Base-by-base conservation (phyloP, 92 coral and sea anemone genomes). In the Phenganax marumi region DNA sequence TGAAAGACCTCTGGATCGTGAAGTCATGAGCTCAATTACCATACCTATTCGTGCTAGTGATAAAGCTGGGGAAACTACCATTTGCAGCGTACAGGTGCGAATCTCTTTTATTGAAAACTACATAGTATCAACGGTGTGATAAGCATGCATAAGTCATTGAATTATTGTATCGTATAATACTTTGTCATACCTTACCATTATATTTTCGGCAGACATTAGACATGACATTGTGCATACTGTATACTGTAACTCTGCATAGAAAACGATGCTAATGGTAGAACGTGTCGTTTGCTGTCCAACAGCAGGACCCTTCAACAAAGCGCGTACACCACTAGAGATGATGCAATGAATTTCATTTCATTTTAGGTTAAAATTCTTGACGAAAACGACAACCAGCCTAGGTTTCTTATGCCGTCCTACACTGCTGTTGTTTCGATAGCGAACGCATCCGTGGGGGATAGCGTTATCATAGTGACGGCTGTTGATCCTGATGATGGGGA, bases 331-430 rank as follows among this genome's bases (percentile, higher is more conserved):
- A 21, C 21, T 14, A 14, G 3, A 14, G 22, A 12, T 65, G 18
- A 65, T 24, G 6, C 8, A 25, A 19, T 25, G 17, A 25, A 9
- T 69, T 69, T 52, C 7, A 47, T 70, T 50, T 80, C 52, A 46
- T 62, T 48, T 22, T 81, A 95, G 98, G 93, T 95, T 0, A 56
- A 55, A 18, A 86, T 95, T 70, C 73, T 89, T 33, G 98, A 95
- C 57, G 97, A 92, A 73, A 95, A 95, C 78, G 98, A 95, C 73
- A 95, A 95, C 85, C 97, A 92, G 68, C 98, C 98, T 47, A 86
- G 76, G 81, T 95, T 95, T 65, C 93, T 89, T 50, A 88, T 95
- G 80, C 88, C 83, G 65, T 23, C 79, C 10, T 95, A 95, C 93
- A 97, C 91, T 33, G 89, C 92, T 46, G 90, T 92, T 50, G 87